Percentiles rank a stretch among this genome's conserved stretches.
Conservation (phyloP, 1,140 invertebrate species). For the Elysia chlorotica region DNA sequence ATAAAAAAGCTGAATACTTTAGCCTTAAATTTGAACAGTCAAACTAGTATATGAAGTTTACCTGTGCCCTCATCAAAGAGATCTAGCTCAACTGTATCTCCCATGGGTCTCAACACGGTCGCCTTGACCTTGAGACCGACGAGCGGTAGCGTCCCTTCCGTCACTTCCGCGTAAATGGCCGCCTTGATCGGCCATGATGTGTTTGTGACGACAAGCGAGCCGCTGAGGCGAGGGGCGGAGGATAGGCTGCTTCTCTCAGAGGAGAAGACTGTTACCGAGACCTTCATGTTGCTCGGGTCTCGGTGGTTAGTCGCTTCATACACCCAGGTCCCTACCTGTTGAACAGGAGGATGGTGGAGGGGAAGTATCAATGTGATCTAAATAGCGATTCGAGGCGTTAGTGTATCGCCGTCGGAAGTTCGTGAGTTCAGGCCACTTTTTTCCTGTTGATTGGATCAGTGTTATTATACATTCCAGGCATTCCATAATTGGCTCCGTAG, state of each 20-base stretch:
- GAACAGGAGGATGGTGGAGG: neutral
- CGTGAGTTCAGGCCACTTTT: too few species aligned
- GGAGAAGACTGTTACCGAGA: conserved; percentile 6
- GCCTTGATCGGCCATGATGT: conserved; percentile 5
- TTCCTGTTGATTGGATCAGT: too few species aligned
- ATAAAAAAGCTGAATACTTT: too few species aligned
- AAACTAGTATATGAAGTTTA: too few species aligned
- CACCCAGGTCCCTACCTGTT: conserved; percentile 1
- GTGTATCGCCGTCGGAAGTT: too few species aligned
- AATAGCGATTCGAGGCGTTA: too few species aligned
- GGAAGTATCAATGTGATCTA: too few species aligned
- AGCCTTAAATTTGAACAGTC: too few species aligned
- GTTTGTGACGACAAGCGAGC: conserved; percentile 4
- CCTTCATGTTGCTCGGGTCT: neutral
- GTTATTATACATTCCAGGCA: too few species aligned
- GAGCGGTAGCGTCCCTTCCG: neutral
- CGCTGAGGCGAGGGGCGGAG: neutral
- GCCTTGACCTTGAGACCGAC: conserved; percentile 8
- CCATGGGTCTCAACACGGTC: neutral
- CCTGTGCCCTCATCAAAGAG: conserved; percentile 16
- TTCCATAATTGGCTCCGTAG: too few species aligned
- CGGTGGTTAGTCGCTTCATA: neutral
- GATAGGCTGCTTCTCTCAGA: neutral
- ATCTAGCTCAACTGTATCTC: neutral
- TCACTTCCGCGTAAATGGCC: neutral